Conservation (phyloP, 2,888 invertebrate species). For the Brachypalpus laphriformis region DNA sequence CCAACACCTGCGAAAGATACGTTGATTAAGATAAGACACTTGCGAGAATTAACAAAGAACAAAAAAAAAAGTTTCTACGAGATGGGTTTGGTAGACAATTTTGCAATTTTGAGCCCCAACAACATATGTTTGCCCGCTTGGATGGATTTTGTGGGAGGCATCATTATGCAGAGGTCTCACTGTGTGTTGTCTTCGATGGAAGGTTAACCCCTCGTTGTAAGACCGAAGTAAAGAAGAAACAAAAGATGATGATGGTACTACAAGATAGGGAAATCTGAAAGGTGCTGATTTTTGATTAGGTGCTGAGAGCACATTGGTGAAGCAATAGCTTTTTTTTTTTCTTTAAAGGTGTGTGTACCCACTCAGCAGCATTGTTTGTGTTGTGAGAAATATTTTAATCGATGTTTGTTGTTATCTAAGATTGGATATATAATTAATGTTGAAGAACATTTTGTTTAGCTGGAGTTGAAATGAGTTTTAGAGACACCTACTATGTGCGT, state of each 20-base stretch:
- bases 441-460: background rate
- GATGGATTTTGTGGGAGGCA: slow-evolving; percentile 63
- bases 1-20: slow-evolving; percentile 42
- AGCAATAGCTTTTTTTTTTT: slow-evolving; percentile 25
- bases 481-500: too few relatives aligned
- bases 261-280: slow-evolving; percentile 39
- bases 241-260: slow-evolving; percentile 16
- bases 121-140: slow-evolving; percentile 42
- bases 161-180: slow-evolving; percentile 54
- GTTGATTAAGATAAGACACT: slow-evolving; percentile 26
- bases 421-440: slow-evolving; percentile 26
- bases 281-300: slow-evolving; percentile 61
- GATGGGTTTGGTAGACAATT: slow-evolving; percentile 53
- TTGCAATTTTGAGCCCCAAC: slow-evolving; percentile 32
- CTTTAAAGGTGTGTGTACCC: slow-evolving; percentile 51
- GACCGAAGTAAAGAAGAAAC: background rate
- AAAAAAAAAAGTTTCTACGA: slow-evolving; percentile 22
- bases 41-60: slow-evolving; percentile 40
- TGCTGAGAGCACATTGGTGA: slow-evolving; percentile 20
- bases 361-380: background rate
- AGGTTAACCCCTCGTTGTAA: slow-evolving; percentile 29
- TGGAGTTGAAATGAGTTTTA: too few relatives aligned
- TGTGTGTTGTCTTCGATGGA: slow-evolving; percentile 4
- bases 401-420: slow-evolving; percentile 28
- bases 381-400: slow-evolving; percentile 48